Percentiles rank a stretch among this genome's conserved stretches.
These are phyloP conservation scores for Oryzias celebensis DNA, from an alignment of 2,113 vertebrate genomes.

Conservation along the genomic window DNA sequence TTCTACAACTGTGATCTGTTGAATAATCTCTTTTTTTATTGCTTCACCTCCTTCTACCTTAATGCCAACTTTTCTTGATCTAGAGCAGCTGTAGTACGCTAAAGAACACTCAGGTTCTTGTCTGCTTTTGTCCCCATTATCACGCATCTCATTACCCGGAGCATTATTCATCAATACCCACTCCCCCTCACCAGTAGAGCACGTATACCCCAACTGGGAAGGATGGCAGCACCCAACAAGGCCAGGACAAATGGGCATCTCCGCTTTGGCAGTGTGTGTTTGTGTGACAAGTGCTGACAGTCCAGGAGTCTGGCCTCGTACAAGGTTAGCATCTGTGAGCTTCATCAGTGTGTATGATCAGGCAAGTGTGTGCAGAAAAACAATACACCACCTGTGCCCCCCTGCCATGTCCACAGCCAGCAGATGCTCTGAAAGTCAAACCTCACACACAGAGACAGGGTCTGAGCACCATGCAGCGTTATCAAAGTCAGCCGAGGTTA, in stretches of 20 bases:
- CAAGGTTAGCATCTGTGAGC: slow-evolving; percentile 70
- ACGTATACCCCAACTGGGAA: slow-evolving; percentile 56
- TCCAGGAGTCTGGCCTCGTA: slow-evolving; percentile 63
- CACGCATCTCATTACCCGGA: slow-evolving; percentile 64
- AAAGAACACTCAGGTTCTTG: slow-evolving; percentile 16
- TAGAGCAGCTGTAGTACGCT: no score
- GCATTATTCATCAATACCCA: slow-evolving; percentile 68
- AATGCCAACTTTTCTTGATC: no score
- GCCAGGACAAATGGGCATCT: slow-evolving; percentile 56
- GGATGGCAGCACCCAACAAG: slow-evolving; percentile 61
- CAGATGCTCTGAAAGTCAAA: slow-evolving; percentile 78
- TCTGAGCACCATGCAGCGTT: slow-evolving; percentile 60
- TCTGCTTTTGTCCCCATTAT: slow-evolving; percentile 48
- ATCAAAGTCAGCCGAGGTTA: slow-evolving; percentile 73
- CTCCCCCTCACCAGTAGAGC: slow-evolving; percentile 32
- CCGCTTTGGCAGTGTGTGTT: slow-evolving; percentile 15
- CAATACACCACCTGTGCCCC: slow-evolving; percentile 75
- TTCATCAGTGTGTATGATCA: slow-evolving; percentile 43
- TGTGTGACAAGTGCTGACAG: slow-evolving; percentile 68
- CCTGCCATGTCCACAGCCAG: slow-evolving; percentile 67
- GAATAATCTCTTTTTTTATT: no score
- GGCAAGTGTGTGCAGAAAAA: slow-evolving; percentile 50
- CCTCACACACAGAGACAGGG: slow-evolving; percentile 23
- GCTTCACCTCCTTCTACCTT: no score
- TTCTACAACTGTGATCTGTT: no score